Percentiles rank a stretch among this genome's conserved stretches.
Evolutionary conservation across 2,888 invertebrate genomes (phyloP).

Genomic region (Heliconius ethilla): DNA sequence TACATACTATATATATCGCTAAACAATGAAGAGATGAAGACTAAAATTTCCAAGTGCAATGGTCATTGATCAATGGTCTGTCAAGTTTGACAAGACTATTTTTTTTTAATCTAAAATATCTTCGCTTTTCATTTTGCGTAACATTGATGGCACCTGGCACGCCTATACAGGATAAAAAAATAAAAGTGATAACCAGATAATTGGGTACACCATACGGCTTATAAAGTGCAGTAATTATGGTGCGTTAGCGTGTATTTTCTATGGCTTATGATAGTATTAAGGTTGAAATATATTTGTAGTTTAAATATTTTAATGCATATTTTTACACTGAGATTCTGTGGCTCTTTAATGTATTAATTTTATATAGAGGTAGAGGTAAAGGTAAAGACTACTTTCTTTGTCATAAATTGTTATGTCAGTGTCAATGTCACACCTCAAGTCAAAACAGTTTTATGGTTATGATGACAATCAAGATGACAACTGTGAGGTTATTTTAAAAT

Average conservation of each 20-base stretch:
- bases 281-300: too few species aligned
- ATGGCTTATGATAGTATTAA: too few species aligned
- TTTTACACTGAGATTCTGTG: too few species aligned
- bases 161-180: too few species aligned
- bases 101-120: not conserved
- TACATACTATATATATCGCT: conserved; percentile 22
- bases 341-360: too few species aligned
- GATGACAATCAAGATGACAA: not conserved
- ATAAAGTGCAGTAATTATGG: too few species aligned
- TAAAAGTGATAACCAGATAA: too few species aligned
- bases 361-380: too few species aligned
- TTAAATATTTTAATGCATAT: too few species aligned
- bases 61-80: conserved; percentile 5
- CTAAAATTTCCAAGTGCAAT: conserved; percentile 8
- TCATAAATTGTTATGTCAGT: not conserved
- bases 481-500: conserved; percentile 5
- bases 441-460: not conserved
- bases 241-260: too few species aligned
- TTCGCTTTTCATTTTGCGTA: not conserved
- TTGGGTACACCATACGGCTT: too few species aligned
- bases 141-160: not conserved
- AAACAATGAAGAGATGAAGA: not conserved
- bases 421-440: not conserved
- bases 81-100: conserved; percentile 1
- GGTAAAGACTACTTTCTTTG: too few species aligned